Conservation (phyloP, 2,113 vertebrate species). For the Bos javanicus region DNA sequence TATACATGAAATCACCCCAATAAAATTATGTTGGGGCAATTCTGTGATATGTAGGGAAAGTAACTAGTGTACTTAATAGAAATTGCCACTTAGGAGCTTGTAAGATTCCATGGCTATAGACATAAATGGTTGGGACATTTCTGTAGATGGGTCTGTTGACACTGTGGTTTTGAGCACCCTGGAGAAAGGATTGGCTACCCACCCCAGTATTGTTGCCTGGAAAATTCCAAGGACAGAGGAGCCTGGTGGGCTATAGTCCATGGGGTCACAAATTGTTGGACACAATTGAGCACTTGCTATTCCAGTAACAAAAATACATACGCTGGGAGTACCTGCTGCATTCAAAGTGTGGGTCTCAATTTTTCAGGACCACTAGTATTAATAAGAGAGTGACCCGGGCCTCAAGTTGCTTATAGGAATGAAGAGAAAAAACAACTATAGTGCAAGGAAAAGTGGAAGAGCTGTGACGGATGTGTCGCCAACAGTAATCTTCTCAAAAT, state of each 20-base stretch:
- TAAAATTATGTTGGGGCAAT: neutral
- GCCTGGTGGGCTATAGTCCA: neutral
- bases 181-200: neutral
- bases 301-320: fast-evolving
- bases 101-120: neutral
- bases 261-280: neutral
- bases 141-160: neutral
- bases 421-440: neutral
- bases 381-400: neutral
- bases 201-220: neutral
- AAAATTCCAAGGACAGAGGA: neutral
- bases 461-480: neutral
- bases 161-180: neutral
- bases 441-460: neutral
- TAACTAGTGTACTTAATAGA: neutral
- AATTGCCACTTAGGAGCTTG: neutral
- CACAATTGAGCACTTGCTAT: neutral
- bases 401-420: neutral
- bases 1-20: neutral
- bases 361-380: neutral
- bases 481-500: neutral
- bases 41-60: neutral
- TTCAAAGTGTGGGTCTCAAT: neutral
- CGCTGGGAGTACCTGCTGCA: neutral
- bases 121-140: neutral